Conservation (phyloP, 1,140 invertebrate genomes). For the Eueides isabella region DNA sequence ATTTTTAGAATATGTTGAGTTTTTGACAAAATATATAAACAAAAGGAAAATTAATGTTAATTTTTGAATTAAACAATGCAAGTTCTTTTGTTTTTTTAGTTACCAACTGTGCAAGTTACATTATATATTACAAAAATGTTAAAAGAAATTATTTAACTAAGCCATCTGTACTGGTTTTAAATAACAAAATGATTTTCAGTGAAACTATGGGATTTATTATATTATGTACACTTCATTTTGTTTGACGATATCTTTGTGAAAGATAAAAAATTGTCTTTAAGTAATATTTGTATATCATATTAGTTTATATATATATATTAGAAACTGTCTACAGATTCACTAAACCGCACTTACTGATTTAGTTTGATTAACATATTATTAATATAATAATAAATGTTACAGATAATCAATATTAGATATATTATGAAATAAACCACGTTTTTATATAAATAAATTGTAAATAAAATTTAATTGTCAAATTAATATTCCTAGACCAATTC, state of each 20-base stretch:
- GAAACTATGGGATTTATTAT: constrained; percentile 27
- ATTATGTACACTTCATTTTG: neutral
- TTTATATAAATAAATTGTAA: neutral
- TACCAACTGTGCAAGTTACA: too few species aligned
- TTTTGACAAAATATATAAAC: neutral
- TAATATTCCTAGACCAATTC: constrained; percentile 54
- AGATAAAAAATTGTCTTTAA: neutral
- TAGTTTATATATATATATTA: constrained; percentile 4
- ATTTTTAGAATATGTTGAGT: neutral
- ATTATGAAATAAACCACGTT: too few species aligned
- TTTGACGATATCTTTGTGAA: constrained; percentile 20
- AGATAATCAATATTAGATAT: too few species aligned
- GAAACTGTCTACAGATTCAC: neutral
- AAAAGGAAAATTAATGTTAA: too few species aligned
- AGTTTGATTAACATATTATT: too few species aligned
- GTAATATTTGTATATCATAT: neutral
- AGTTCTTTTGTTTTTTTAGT: too few species aligned
- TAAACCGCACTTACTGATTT: neutral
- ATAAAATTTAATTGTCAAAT: constrained; percentile 1
- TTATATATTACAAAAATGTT: too few species aligned
- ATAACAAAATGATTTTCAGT: constrained; percentile 26
- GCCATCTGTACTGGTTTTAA: neutral
- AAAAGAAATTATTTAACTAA: too few species aligned
- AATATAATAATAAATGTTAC: too few species aligned
- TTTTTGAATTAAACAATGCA: too few species aligned